These are phyloP conservation scores for Acanthosepion lycidas DNA, from an alignment of 2,888 invertebrate genomes.

Conservation along the genomic window DNA sequence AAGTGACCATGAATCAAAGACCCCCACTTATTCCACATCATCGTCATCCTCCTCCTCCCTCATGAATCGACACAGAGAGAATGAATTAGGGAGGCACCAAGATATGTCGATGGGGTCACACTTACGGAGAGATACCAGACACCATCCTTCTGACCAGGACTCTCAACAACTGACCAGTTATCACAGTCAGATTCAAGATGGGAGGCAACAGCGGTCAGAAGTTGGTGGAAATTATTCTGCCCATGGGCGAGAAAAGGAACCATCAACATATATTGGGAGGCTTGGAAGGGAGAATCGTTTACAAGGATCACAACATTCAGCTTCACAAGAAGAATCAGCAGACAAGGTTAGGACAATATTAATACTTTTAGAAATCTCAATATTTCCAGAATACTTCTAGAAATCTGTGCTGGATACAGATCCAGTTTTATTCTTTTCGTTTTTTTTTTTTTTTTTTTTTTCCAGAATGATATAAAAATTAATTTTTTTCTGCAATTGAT, in stretches of 20 bases:
- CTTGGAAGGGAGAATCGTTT: background rate
- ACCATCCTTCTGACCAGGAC: slow-evolving; percentile 51
- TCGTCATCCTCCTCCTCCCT: slow-evolving; percentile 54
- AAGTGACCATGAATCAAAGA: slow-evolving; percentile 54
- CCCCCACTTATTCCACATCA: slow-evolving; percentile 55
- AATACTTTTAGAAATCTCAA: background rate
- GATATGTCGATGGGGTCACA: slow-evolving; percentile 43
- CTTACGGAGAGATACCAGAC: slow-evolving; percentile 49
- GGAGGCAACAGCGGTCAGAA: slow-evolving; percentile 51
- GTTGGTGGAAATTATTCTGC: slow-evolving; percentile 47
- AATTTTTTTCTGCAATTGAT: too few relatives aligned
- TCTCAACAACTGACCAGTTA: slow-evolving; percentile 53
- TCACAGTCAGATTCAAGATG: slow-evolving; percentile 52
- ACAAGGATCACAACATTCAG: background rate
- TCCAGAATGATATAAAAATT: background rate
- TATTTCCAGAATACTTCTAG: too few relatives aligned
- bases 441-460: background rate
- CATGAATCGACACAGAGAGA: slow-evolving; percentile 53
- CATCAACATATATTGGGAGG: slow-evolving; percentile 34
- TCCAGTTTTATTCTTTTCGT: background rate
- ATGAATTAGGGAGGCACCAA: slow-evolving; percentile 49
- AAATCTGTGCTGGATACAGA: too few relatives aligned
- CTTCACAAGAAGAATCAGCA: slow-evolving; percentile 7
- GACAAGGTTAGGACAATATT: slow-evolving; percentile 24
- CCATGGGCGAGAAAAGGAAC: slow-evolving; percentile 37